Evolutionary conservation across 2,888 invertebrate genomes (phyloP).

Genomic region (Drosophila borborema): DNA sequence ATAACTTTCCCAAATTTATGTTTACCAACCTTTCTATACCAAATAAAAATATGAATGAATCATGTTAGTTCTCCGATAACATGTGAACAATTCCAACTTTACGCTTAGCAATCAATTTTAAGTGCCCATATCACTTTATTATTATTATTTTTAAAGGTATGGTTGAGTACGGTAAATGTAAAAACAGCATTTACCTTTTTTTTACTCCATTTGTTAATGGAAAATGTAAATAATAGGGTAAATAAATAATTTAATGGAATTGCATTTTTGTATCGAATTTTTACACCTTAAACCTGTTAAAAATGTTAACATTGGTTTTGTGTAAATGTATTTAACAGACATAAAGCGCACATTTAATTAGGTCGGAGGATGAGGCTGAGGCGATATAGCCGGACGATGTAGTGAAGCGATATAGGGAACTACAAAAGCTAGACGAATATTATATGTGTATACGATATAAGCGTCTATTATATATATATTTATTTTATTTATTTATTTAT

Average conservation of each 20-base stretch:
- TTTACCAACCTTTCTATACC: background rate
- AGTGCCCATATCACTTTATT: background rate
- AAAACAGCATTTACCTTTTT: too few species aligned
- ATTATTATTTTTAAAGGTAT: background rate
- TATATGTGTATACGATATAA: background rate
- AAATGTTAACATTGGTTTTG: background rate
- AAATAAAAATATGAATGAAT: conserved; percentile 5
- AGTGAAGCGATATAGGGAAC: too few species aligned
- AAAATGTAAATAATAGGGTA: background rate
- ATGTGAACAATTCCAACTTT: background rate
- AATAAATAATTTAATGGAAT: background rate
- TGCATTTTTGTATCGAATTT: background rate
- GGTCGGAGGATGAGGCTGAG: background rate
- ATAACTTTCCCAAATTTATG: background rate
- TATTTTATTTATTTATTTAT: too few species aligned
- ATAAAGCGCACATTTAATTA: background rate
- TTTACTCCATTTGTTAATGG: background rate
- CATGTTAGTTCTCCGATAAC: background rate
- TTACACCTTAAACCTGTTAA: background rate
- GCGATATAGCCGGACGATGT: background rate
- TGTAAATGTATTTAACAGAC: background rate
- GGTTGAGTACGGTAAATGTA: background rate
- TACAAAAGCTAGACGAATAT: background rate
- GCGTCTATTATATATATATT: too few species aligned
- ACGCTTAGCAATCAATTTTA: background rate